A percentile compares a stretch with the other conserved stretches of the same genome.
Conservation (phyloP, 1,140 invertebrate species). For the Sweltsa coloradensis region DNA sequence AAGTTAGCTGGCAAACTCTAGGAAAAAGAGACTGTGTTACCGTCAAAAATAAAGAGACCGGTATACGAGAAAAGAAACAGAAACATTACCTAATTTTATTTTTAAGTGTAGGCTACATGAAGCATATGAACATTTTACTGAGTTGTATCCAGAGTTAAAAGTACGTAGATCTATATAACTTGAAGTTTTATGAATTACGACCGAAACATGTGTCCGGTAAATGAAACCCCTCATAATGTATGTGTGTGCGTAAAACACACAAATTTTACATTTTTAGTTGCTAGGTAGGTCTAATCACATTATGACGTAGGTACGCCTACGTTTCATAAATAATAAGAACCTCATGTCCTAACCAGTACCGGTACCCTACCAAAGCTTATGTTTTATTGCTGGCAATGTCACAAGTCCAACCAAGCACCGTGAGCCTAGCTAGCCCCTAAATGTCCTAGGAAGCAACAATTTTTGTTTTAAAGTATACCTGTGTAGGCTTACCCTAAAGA, state of each 20-base stretch:
- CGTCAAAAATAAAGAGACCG: background rate
- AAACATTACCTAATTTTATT: background rate
- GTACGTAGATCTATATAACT: no score
- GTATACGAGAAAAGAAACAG: background rate
- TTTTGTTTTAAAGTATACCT: no score
- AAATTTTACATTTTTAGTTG: conserved; percentile 2
- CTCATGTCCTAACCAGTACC: no score
- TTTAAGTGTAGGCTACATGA: background rate
- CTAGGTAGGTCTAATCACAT: no score
- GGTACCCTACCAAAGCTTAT: no score
- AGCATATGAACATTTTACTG: background rate
- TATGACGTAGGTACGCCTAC: no score
- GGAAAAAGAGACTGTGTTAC: conserved; percentile 2
- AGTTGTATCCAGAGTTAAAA: background rate
- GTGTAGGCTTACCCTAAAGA: no score
- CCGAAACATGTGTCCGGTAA: background rate
- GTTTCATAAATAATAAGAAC: no score
- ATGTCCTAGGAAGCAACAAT: no score
- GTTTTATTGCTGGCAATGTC: no score
- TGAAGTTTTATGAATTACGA: conserved; percentile 2
- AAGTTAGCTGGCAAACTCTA: conserved; percentile 2
- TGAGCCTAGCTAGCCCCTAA: no score
- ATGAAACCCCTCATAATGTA: conserved; percentile 1
- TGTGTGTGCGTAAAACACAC: conserved; percentile 3
- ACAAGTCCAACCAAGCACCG: no score